A percentile compares a stretch with the other conserved stretches of the same genome.
Evolutionary conservation across 1,140 invertebrate species (phyloP).

Genomic region (Limonius californicus): DNA sequence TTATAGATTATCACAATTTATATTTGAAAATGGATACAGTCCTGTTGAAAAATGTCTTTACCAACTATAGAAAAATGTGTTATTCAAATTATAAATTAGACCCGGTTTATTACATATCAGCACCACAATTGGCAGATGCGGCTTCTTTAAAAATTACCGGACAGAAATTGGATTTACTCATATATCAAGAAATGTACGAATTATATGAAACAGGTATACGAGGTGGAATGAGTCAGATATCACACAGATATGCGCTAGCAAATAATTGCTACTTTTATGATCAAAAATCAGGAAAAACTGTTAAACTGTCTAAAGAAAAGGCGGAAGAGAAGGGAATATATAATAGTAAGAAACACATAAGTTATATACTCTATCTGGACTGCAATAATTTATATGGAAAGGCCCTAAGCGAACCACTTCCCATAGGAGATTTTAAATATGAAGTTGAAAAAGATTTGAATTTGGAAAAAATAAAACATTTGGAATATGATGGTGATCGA

Average conservation of each 20-base stretch:
- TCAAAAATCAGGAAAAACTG: constrained; percentile 22
- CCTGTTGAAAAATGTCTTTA: too few species aligned
- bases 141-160: constrained; percentile 20
- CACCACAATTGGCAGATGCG: constrained; percentile 19
- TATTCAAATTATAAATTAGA: neutral
- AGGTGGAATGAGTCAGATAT: constrained; percentile 18
- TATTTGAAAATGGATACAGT: too few species aligned
- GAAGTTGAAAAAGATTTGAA: too few species aligned
- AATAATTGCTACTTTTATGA: constrained; percentile 26
- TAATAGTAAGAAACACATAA: constrained; percentile 23
- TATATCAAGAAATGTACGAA: constrained; percentile 6
- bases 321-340: constrained; percentile 21
- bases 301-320: constrained; percentile 23
- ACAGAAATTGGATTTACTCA: constrained; percentile 21
- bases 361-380: constrained; percentile 21
- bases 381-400: constrained; percentile 15
- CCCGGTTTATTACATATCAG: constrained; percentile 19
- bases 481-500: too few species aligned
- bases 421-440: too few species aligned
- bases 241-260: constrained; percentile 19
- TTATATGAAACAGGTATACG: too few species aligned
- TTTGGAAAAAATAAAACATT: too few species aligned
- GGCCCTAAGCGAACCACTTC: too few species aligned
- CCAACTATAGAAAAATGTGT: too few species aligned
- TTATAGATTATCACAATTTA: too few species aligned